Conservation (phyloP, 2,113 vertebrate species). For the Shinisaurus crocodilurus region DNA sequence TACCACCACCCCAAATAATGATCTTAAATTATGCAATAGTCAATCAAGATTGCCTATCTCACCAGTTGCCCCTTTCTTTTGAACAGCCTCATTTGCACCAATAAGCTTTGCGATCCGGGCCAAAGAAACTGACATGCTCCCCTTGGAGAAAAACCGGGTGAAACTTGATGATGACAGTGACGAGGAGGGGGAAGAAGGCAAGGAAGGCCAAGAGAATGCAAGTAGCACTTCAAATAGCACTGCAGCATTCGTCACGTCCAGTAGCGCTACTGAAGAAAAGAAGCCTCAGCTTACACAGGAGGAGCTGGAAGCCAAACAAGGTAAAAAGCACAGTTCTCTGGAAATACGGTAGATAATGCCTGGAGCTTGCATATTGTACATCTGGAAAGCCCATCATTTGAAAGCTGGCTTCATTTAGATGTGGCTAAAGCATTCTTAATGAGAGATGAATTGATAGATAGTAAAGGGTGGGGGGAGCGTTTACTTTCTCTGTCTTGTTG, state of each 20-base stretch:
- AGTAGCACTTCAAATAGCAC: conserved; percentile 63
- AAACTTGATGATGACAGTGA: conserved; percentile 95
- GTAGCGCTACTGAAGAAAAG: conserved; percentile 84
- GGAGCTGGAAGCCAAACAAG: conserved; percentile 97
- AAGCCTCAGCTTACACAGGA: conserved; percentile 90
- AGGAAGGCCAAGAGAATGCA: conserved; percentile 78
- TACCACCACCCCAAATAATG: too few species aligned
- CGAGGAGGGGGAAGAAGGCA: conserved; percentile 86
- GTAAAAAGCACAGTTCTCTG: conserved; percentile 67
- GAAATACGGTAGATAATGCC: neutral
- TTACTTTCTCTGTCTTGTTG: neutral
- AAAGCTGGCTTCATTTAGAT: neutral
- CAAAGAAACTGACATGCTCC: conserved; percentile 95
- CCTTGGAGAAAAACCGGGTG: conserved; percentile 95
- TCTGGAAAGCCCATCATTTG: neutral
- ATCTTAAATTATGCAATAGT: neutral
- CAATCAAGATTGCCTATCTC: neutral
- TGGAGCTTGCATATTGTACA: neutral
- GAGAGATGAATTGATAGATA: neutral
- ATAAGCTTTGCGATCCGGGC: conserved; percentile 97
- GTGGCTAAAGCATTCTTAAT: neutral
- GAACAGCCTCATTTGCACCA: conserved; percentile 91
- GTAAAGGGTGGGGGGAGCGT: neutral
- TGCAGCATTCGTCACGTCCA: conserved; percentile 63
- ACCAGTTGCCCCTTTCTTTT: conserved; percentile 41